Percentiles rank a stretch among this genome's conserved stretches.
Conservation (phyloP, 2,888 invertebrate genomes). For the Ferrisia virgata region DNA sequence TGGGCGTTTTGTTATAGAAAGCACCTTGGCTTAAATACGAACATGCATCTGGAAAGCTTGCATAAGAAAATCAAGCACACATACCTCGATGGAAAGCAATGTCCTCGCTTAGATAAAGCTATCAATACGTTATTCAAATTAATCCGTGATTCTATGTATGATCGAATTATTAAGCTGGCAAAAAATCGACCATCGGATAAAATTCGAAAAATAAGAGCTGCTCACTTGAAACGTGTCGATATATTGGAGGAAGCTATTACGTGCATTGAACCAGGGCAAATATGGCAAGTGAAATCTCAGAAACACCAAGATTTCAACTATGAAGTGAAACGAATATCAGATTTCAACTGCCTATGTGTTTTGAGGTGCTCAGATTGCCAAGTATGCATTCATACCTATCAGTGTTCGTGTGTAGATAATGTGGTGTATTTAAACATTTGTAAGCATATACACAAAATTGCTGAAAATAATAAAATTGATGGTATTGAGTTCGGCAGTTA, state of each 20-base stretch:
- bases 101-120: slow-evolving; percentile 38
- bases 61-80: slow-evolving; percentile 46
- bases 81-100: slow-evolving; percentile 39
- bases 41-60: slow-evolving; percentile 48
- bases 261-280: neutral
- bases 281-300: neutral
- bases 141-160: slow-evolving; percentile 22
- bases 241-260: neutral
- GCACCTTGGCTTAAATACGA: slow-evolving; percentile 48
- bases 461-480: neutral
- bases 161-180: slow-evolving; percentile 8
- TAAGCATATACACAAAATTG: neutral
- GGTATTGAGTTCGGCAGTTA: no score
- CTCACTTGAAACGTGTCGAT: neutral
- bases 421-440: neutral
- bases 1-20: slow-evolving; percentile 48
- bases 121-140: slow-evolving; percentile 9
- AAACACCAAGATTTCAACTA: neutral
- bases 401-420: neutral
- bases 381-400: neutral
- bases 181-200: slow-evolving; percentile 1
- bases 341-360: neutral
- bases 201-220: neutral
- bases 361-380: neutral
- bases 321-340: neutral